These are phyloP conservation scores for Epinephelus fuscoguttatus DNA, from an alignment of 2,113 vertebrate genomes.

Conservation along the genomic window DNA sequence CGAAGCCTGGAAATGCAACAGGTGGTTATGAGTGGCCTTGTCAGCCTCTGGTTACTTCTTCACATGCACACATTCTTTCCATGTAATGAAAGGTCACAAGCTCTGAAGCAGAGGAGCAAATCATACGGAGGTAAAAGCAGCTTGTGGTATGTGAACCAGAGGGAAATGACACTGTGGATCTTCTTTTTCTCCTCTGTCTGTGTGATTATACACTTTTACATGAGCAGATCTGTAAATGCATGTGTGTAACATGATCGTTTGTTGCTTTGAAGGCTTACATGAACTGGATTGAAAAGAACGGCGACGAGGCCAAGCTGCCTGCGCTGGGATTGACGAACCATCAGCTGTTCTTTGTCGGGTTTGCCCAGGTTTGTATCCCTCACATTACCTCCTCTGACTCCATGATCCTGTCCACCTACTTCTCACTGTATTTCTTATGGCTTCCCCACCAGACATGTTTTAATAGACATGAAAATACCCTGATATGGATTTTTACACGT, in stretches of 20 bases:
- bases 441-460: neutral
- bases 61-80: conserved; percentile 81
- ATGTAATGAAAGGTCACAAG: conserved; percentile 78
- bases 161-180: neutral
- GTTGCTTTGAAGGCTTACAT: conserved; percentile 90
- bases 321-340: conserved; percentile 92
- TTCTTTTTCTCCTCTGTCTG: neutral
- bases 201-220: neutral
- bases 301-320: conserved; percentile 90
- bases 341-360: conserved; percentile 97
- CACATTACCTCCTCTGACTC: neutral
- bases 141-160: neutral
- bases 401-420: neutral
- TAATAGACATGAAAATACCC: conserved; percentile 1
- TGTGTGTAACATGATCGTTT: conserved; percentile 61
- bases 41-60: conserved; percentile 70
- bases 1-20: conserved; percentile 74
- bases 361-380: conserved; percentile 92
- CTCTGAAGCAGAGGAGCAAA: conserved; percentile 64
- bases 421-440: neutral
- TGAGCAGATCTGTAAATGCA: neutral
- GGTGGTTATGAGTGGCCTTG: conserved; percentile 70
- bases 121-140: conserved; percentile 54
- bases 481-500: neutral
- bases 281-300: conserved; percentile 94